Evolutionary conservation across 2,888 invertebrate species (phyloP), one percentile per base, ranked within the genome.

Genomic region (Tanytarsus gracilentus): DNA sequence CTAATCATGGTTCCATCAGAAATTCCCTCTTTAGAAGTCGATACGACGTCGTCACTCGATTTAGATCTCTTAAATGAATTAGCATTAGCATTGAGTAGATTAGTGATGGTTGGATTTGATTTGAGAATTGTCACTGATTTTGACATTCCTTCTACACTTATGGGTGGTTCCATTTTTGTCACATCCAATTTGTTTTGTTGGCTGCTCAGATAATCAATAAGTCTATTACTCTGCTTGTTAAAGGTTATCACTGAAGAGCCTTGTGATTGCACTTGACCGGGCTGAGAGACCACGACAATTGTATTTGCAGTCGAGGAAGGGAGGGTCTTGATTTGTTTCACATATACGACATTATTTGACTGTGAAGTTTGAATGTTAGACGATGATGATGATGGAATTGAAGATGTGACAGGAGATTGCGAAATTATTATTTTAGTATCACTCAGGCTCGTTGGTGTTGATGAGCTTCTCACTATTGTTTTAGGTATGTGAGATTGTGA

Each of bases 1-100:
- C 75, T 72, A 2, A 76, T 76, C 63, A 76, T 76, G 60, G 77
- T 77, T 64, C 77, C 77, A 6, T 76, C 76, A 16, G 76, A n/a
- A n/a, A n/a, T n/a, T n/a, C n/a, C 73, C 11, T 77, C 75, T 66
- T 78, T 78, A 64, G 74, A 75, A 62, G 77, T 77, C n/a, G n/a
- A n/a, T 1, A 77, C 62, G 8, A 65, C 77, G 65, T 79, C 79
- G 64, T 79, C 79, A 0, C 78, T 78, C 6, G 79, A 78, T 65
- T 79, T 79, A 0, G 78, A 79, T 62, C 79, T 69, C 68, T 78
- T 78, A 16, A 79, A 68, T 1, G 79, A 76, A 39, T 53, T 53
- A 2, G 78, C 77, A n/a, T n/a, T n/a, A n/a, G 44, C 8, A 67
- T 73, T 74, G 82, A 1, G 79, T 80, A 65, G 72, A 5, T 75